These are phyloP conservation scores for Drosophila stalkeri DNA, from an alignment of 2,888 invertebrate genomes.

Conservation along the genomic window DNA sequence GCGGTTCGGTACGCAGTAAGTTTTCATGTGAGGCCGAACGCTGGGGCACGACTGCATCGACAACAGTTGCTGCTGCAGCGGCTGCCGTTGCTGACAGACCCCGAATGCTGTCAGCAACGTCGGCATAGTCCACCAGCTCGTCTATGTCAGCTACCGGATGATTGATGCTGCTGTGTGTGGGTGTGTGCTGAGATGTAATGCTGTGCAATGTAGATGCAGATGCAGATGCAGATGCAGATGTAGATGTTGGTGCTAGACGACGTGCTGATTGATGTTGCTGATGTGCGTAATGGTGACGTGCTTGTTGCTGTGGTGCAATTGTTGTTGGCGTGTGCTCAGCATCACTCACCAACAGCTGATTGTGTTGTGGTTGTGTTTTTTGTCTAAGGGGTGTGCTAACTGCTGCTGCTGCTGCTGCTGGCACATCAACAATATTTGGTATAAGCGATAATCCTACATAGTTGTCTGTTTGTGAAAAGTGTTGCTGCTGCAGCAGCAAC, in stretches of 20 bases:
- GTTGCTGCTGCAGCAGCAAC: constrained; percentile 75
- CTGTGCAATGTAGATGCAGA: constrained; percentile 19
- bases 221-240: neutral
- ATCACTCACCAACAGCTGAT: constrained; percentile 81
- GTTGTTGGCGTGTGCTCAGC: constrained; percentile 58
- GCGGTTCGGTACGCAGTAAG: constrained; percentile 81
- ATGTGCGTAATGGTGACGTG: constrained; percentile 67
- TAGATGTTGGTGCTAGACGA: constrained; percentile 63
- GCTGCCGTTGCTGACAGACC: constrained; percentile 56
- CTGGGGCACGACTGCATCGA: constrained; percentile 51
- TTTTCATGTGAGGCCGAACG: constrained; percentile 81
- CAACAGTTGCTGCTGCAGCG: constrained; percentile 30
- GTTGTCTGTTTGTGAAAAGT: constrained; percentile 81
- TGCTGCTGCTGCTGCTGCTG: constrained; percentile 46
- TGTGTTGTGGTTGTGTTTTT: constrained; percentile 49
- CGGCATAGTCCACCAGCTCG: constrained; percentile 81
- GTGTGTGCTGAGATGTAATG: constrained; percentile 59
- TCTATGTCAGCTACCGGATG: constrained; percentile 69
- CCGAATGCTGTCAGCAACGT: constrained; percentile 82
- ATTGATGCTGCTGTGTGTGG: constrained; percentile 51
- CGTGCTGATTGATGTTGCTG: constrained; percentile 68
- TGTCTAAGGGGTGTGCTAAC: constrained; percentile 60
- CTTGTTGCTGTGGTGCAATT: constrained; percentile 51
- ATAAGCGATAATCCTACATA: constrained; percentile 82
- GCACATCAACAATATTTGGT: constrained; percentile 72